Evolutionary conservation across 2,888 invertebrate species (phyloP).

Genomic region (Dexiosoma caninum): DNA sequence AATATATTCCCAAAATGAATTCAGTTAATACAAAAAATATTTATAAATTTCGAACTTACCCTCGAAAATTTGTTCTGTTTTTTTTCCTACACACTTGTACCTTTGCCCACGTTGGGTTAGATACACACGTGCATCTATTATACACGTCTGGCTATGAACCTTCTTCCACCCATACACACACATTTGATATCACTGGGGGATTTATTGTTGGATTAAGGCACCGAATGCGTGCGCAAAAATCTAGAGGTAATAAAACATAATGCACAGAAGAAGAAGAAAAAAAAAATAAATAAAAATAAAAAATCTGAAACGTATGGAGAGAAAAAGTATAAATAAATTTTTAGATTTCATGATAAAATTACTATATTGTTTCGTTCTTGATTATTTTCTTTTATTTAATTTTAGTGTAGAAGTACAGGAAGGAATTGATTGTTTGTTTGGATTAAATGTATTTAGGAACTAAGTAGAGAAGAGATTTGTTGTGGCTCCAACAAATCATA

Average conservation of each 20-base stretch:
- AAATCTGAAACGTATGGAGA: neutral
- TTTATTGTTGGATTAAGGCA: slow-evolving; percentile 36
- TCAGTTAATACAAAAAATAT: too few species aligned
- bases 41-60: too few species aligned
- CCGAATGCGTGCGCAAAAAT: slow-evolving; percentile 42
- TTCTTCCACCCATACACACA: neutral
- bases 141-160: neutral
- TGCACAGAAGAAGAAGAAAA: neutral
- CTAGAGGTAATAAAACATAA: slow-evolving; percentile 34
- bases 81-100: neutral
- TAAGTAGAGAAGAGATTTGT: neutral
- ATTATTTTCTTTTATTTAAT: slow-evolving; percentile 3
- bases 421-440: neutral
- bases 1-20: too few species aligned
- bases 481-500: neutral
- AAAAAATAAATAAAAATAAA: neutral
- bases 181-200: slow-evolving; percentile 7
- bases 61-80: neutral
- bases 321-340: slow-evolving; percentile 49
- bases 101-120: neutral
- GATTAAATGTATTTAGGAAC: neutral
- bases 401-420: slow-evolving; percentile 3
- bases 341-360: slow-evolving; percentile 51
- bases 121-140: neutral
- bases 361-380: slow-evolving; percentile 6